Percentiles rank a stretch among this genome's conserved stretches.
Evolutionary conservation across 2,888 invertebrate genomes (phyloP).

Genomic region (Coenonympha glycerion): DNA sequence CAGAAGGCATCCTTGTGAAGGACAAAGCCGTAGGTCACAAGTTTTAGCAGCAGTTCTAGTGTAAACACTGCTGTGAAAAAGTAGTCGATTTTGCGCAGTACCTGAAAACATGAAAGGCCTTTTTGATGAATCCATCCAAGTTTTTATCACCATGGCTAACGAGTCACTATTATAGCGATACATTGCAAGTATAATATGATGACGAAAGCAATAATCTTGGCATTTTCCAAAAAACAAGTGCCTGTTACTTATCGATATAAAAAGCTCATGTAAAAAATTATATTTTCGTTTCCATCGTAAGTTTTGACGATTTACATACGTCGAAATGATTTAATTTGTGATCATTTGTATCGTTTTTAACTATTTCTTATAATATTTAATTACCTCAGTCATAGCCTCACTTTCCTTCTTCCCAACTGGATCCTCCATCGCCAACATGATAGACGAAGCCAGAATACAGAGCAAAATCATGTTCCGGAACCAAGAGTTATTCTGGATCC

Average conservation of each 20-base stretch:
- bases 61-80: constrained; percentile 99
- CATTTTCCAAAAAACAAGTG: too few relatives aligned
- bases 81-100: constrained; percentile 94
- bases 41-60: constrained; percentile 94
- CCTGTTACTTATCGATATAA: too few relatives aligned
- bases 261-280: too few relatives aligned
- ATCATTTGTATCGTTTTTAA: too few relatives aligned
- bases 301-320: too few relatives aligned
- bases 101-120: constrained; percentile 68
- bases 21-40: constrained; percentile 96
- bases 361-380: too few relatives aligned
- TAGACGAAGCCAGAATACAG: constrained; percentile 98
- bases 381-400: constrained; percentile 51
- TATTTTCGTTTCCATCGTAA: too few relatives aligned
- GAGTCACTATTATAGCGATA: too few relatives aligned
- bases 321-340: too few relatives aligned
- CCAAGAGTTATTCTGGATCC: constrained; percentile 94
- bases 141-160: too few relatives aligned
- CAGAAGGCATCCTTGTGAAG: constrained; percentile 99
- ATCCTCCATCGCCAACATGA: constrained; percentile 98
- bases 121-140: background rate
- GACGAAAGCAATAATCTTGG: too few relatives aligned
- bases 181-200: too few relatives aligned
- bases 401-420: constrained; percentile 77
- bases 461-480: constrained; percentile 96